A percentile compares a stretch with the other conserved stretches of the same genome.
Conservation (phyloP, 2,888 invertebrate species). For the Balanococcus diminutus region DNA sequence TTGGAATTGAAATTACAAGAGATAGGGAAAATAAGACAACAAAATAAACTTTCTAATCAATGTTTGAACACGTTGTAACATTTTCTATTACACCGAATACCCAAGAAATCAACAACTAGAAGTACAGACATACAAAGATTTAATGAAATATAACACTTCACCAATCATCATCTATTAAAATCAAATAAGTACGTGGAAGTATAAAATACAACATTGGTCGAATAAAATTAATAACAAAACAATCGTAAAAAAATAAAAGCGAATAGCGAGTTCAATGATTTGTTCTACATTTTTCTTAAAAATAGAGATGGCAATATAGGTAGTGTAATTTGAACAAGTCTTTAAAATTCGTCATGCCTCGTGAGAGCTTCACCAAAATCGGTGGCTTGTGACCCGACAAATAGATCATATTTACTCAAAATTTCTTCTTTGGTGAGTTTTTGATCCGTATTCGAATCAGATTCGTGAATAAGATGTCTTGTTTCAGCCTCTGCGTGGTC, state of each 20-base stretch:
- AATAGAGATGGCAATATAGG: no score
- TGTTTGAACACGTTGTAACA: no score
- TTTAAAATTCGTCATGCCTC: constrained; percentile 93
- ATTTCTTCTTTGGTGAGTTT: constrained; percentile 88
- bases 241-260: background rate
- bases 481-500: constrained; percentile 98
- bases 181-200: background rate
- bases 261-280: no score
- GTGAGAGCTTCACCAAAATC: constrained; percentile 97
- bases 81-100: no score
- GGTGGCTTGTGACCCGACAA: constrained; percentile 98
- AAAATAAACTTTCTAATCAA: no score
- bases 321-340: background rate
- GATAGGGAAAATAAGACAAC: no score
- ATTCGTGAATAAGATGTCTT: constrained; percentile 91
- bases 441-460: constrained; percentile 90
- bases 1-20: no score
- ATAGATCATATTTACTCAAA: constrained; percentile 92
- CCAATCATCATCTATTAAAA: no score
- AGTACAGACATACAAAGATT: background rate
- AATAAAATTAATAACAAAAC: background rate
- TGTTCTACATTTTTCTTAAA: no score
- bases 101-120: background rate
- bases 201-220: background rate
- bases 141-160: no score